Conservation (phyloP, 2,797 vertebrate genomes). For the Nasua narica region DNA sequence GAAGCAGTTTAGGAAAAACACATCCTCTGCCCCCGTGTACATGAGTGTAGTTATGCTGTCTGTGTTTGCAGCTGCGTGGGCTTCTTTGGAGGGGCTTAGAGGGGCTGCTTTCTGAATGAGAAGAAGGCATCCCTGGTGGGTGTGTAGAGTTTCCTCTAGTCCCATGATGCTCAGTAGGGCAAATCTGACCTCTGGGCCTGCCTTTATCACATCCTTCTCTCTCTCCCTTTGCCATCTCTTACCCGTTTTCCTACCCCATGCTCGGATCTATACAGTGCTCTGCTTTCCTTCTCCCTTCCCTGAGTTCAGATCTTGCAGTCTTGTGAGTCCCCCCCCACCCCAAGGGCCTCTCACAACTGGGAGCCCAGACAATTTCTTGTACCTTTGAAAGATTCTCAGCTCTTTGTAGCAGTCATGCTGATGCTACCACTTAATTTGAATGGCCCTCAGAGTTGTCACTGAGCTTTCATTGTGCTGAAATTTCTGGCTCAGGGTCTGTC, state of each 20-base stretch:
- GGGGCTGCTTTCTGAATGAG: neutral
- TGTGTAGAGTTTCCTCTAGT: neutral
- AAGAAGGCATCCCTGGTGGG: neutral
- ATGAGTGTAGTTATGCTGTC: neutral
- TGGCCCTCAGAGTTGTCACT: neutral
- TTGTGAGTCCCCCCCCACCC: neutral
- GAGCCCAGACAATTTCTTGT: neutral
- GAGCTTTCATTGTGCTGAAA: neutral
- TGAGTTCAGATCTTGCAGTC: neutral
- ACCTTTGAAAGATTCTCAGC: neutral
- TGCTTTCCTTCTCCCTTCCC: neutral
- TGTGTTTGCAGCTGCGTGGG: neutral
- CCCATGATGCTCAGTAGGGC: neutral
- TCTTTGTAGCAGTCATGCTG: neutral
- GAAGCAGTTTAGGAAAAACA: neutral
- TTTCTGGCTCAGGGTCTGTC: neutral
- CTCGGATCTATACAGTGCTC: neutral
- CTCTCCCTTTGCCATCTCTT: neutral
- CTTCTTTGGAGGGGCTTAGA: neutral
- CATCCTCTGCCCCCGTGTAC: neutral
- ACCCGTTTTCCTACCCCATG: fast-evolving
- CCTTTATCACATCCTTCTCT: neutral
- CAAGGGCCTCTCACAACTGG: neutral
- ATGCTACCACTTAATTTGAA: neutral
- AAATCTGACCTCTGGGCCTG: neutral